Conservation (phyloP, 2,888 invertebrate genomes). For the Yponomeuta cagnagella region DNA sequence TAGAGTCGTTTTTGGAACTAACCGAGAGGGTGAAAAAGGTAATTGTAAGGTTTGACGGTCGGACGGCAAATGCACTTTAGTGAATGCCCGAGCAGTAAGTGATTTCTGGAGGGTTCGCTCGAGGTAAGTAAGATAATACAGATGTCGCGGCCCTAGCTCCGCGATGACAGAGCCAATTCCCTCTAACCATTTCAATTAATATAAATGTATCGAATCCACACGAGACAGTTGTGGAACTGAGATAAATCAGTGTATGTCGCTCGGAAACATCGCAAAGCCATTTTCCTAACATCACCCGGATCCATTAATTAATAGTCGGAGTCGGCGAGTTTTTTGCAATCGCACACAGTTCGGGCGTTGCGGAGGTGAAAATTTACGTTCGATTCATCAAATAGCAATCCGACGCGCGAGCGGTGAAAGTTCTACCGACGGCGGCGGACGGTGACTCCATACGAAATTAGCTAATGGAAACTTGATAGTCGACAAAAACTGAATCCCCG, state of each 20-base stretch:
- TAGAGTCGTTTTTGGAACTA: constrained; percentile 31
- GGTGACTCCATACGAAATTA: constrained; percentile 65
- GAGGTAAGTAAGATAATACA: constrained; percentile 69
- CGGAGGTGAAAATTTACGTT: background rate
- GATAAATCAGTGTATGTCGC: constrained; percentile 11
- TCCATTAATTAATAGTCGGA: background rate
- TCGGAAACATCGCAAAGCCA: constrained; percentile 4
- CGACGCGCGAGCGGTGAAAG: constrained; percentile 41
- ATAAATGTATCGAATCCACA: constrained; percentile 42
- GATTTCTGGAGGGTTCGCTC: constrained; percentile 52
- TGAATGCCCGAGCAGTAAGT: constrained; percentile 61
- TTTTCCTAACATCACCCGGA: background rate
- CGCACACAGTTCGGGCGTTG: background rate
- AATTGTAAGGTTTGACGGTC: constrained; percentile 59
- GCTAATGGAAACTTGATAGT: constrained; percentile 75
- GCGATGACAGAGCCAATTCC: constrained; percentile 62
- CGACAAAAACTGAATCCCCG: constrained; percentile 60
- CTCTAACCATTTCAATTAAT: constrained; percentile 62
- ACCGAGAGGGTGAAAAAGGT: constrained; percentile 25
- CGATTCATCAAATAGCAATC: constrained; percentile 65
- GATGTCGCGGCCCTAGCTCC: constrained; percentile 43
- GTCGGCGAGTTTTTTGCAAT: background rate
- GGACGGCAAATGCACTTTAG: constrained; percentile 68
- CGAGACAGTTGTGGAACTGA: constrained; percentile 14
- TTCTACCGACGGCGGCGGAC: constrained; percentile 39